phyloP scores from a whole-genome alignment of 2,113 vertebrate species.

The Perognathus longimembris region DNA sequence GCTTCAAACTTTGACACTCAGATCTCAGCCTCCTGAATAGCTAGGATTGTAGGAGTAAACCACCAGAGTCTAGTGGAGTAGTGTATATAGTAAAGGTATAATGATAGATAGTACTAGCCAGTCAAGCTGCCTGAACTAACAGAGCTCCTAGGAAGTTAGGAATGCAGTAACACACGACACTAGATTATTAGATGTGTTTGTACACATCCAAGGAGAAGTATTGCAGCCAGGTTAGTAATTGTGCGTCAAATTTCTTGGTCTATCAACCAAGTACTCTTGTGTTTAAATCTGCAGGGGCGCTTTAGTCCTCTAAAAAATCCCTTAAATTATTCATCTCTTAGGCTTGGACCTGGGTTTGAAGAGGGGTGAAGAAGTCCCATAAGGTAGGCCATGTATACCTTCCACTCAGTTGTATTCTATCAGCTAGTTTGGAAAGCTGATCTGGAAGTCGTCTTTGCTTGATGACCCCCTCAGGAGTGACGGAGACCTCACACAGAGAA shows the following conservation, averaged over 20 bases:
- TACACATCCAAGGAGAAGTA: not conserved
- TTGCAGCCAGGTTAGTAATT: not conserved
- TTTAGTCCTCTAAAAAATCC: not conserved
- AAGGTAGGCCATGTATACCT: slow-evolving; percentile 85
- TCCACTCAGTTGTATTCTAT: slow-evolving; percentile 97
- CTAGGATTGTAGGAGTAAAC: too few relatives aligned
- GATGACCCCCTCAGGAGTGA: slow-evolving; percentile 98
- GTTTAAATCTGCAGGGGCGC: not conserved
- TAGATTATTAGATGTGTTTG: not conserved
- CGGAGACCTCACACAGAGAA: slow-evolving; percentile 97
- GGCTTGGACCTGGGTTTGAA: not conserved
- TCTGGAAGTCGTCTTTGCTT: slow-evolving; percentile 97
- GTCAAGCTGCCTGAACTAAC: not conserved
- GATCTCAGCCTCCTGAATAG: too few relatives aligned
- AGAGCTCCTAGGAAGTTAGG: not conserved
- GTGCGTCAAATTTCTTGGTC: not conserved
- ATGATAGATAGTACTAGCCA: not conserved
- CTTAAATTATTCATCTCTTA: not conserved
- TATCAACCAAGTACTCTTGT: too few relatives aligned
- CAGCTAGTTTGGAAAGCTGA: slow-evolving; percentile 97
- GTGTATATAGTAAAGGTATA: not conserved
- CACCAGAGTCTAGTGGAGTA: too few relatives aligned
- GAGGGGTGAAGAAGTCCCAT: not conserved
- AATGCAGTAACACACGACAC: not conserved
- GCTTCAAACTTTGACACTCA: too few relatives aligned